Percentiles rank a stretch among this genome's conserved stretches.
phyloP scores from a whole-genome alignment of 2,797 vertebrate species.

The Mastacembelus armatus region DNA sequence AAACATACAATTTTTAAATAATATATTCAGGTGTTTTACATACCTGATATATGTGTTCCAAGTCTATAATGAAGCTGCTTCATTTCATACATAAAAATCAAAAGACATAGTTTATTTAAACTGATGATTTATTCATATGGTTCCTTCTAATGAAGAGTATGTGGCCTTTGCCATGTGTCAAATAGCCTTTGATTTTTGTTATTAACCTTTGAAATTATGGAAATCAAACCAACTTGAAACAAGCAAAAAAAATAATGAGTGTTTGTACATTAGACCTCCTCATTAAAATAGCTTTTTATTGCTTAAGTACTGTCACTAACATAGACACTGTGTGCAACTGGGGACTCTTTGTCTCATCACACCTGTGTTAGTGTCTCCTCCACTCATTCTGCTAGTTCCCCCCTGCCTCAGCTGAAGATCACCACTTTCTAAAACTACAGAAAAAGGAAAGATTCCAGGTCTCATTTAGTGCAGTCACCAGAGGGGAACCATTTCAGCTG shows the following conservation, averaged over 20 bases:
- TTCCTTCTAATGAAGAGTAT: not conserved
- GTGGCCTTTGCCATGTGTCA: too few relatives aligned
- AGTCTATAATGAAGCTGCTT: not conserved
- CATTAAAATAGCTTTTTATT: too few relatives aligned
- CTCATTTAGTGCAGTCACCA: conserved; percentile 15
- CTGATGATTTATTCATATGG: conserved; percentile 7
- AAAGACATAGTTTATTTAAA: not conserved
- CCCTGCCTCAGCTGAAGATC: not conserved
- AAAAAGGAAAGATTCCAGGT: conserved; percentile 36
- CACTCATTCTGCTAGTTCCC: conserved; percentile 3
- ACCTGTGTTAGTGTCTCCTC: too few relatives aligned
- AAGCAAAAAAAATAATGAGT: conserved; percentile 4
- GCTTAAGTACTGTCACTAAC: too few relatives aligned
- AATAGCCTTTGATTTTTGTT: conserved; percentile 24
- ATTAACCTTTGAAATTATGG: conserved; percentile 25
- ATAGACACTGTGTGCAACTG: too few relatives aligned
- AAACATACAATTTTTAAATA: too few relatives aligned
- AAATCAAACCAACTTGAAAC: conserved; percentile 8
- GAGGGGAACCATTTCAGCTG: not conserved
- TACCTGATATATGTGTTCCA: too few relatives aligned
- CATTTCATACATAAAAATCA: conserved; percentile 17
- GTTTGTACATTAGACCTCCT: too few relatives aligned
- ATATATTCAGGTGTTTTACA: too few relatives aligned
- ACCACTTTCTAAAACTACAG: conserved; percentile 30
- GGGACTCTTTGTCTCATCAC: too few relatives aligned